These are phyloP conservation scores for Uria lomvia DNA, from an alignment of 2,113 vertebrate genomes.

Conservation along the genomic window DNA sequence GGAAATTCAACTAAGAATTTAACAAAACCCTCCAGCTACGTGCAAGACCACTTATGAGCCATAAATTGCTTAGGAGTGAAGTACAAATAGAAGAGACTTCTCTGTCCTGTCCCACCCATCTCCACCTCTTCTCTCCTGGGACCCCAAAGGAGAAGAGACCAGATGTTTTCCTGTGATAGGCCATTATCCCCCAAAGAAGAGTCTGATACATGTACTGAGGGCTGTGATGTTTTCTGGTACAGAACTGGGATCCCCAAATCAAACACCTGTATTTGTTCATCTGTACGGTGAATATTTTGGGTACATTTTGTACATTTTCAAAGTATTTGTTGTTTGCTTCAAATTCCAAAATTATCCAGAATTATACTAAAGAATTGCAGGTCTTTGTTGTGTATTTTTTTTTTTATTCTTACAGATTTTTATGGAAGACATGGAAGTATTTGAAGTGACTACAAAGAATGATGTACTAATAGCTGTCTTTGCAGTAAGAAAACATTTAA, in stretches of 20 bases:
- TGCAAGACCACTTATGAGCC: background rate
- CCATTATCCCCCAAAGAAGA: background rate
- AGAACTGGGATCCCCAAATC: background rate
- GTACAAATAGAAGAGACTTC: background rate
- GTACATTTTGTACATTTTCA: background rate
- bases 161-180: background rate
- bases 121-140: background rate
- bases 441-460: fast-evolving
- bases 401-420: background rate
- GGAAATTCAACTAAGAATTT: background rate
- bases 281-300: background rate
- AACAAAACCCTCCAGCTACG: fast-evolving
- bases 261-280: background rate
- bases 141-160: background rate
- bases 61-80: background rate
- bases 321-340: background rate
- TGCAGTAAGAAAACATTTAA: conserved; percentile 34
- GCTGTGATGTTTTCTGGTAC: background rate
- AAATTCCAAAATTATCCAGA: background rate
- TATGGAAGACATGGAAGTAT: fast-evolving
- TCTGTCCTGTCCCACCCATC: background rate
- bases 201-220: background rate
- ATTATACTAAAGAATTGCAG: background rate
- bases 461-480: background rate
- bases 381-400: background rate